Evolutionary conservation across 2,113 vertebrate species (phyloP).

Genomic region (Prolemur simus): DNA sequence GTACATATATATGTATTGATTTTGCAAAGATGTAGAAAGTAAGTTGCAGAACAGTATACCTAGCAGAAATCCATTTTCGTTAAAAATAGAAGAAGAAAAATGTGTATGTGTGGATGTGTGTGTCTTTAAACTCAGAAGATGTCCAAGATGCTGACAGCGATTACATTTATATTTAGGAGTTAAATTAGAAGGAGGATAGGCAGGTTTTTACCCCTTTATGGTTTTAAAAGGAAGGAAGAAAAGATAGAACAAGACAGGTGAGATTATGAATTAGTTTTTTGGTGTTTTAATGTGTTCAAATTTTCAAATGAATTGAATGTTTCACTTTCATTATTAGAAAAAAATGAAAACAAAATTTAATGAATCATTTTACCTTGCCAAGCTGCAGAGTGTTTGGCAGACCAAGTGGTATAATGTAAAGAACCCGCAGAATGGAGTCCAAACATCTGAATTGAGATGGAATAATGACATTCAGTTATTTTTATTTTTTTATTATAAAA

Average conservation of each 20-base stretch:
- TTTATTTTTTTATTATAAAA: neutral
- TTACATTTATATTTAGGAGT: neutral
- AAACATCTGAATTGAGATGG: neutral
- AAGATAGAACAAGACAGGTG: neutral
- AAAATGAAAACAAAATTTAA: neutral
- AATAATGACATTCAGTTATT: neutral
- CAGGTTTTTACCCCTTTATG: neutral
- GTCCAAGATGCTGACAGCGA: neutral
- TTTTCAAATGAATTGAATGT: slow-evolving; percentile 3
- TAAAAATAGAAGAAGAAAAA: neutral
- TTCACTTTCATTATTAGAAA: neutral
- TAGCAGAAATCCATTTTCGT: neutral
- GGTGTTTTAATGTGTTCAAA: neutral
- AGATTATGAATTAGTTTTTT: neutral
- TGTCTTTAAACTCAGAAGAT: neutral
- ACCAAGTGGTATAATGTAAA: neutral
- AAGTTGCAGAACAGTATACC: neutral
- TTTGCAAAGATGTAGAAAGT: neutral
- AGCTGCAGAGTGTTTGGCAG: neutral
- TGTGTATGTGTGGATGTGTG: neutral
- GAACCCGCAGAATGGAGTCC: neutral
- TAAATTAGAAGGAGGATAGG: neutral
- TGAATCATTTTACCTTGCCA: neutral
- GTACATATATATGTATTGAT: neutral
- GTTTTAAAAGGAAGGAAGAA: neutral